Percentiles rank a stretch among this genome's conserved stretches.
phyloP scores from a whole-genome alignment of 2,888 invertebrate genomes.

The Norana najaformis region DNA sequence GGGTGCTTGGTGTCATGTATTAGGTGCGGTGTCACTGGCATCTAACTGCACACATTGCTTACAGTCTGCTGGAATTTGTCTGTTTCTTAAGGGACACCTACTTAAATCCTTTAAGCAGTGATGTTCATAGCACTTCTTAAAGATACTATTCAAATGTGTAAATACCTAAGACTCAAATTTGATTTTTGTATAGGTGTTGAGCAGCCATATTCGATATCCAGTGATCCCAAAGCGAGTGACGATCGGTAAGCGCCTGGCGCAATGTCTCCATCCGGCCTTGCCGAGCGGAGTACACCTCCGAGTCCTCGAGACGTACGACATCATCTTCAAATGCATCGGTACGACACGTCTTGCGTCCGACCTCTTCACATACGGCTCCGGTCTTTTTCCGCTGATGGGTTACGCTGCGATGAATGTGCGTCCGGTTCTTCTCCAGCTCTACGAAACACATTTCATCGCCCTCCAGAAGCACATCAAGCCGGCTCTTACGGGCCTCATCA shows the following conservation, averaged over 20 bases:
- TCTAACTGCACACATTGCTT: no score
- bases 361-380: conserved; percentile 77
- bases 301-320: conserved; percentile 86
- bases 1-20: no score
- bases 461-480: conserved; percentile 77
- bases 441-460: conserved; percentile 84
- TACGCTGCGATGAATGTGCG: conserved; percentile 88
- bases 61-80: not conserved
- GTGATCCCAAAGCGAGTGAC: conserved; percentile 84
- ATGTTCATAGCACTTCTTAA: not conserved
- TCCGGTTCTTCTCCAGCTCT: conserved; percentile 77
- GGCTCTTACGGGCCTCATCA: conserved; percentile 82
- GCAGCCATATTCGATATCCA: conserved; percentile 78
- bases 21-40: no score
- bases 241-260: conserved; percentile 85
- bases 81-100: not conserved
- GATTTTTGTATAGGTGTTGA: conserved; percentile 70
- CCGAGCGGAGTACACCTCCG: conserved; percentile 89
- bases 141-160: not conserved
- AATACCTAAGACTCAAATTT: not conserved
- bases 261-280: conserved; percentile 89
- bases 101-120: not conserved
- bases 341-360: conserved; percentile 77
- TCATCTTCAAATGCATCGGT: conserved; percentile 86
- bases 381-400: conserved; percentile 83